Conservation (phyloP, 1,140 invertebrate genomes). For the Fopius arisanus region DNA sequence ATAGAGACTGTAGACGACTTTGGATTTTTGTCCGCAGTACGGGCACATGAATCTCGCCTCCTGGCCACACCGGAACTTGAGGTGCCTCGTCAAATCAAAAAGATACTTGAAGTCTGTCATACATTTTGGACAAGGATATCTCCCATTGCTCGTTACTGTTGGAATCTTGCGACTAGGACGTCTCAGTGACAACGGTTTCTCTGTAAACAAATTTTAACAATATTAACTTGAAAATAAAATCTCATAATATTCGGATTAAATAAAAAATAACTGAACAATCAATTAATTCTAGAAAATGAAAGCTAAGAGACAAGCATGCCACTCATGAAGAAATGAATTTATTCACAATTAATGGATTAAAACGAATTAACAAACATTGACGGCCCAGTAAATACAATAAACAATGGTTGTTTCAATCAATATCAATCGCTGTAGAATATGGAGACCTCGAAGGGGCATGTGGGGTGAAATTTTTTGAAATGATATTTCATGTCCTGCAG, state of each 20-base stretch:
- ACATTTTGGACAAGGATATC: slow-evolving; percentile 56
- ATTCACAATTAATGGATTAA: neutral
- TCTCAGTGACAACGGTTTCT: neutral
- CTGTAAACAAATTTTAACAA: neutral
- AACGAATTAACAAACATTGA: neutral
- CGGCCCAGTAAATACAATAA: neutral
- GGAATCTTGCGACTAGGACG: neutral
- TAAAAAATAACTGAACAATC: neutral
- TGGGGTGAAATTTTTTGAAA: slow-evolving; percentile 42
- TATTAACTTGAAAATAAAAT: neutral
- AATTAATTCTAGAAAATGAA: neutral
- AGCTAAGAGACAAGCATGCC: neutral
- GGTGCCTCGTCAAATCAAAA: slow-evolving; percentile 66
- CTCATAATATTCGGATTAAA: neutral
- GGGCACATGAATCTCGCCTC: slow-evolving; percentile 79
- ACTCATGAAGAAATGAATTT: neutral
- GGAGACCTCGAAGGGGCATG: slow-evolving; percentile 36
- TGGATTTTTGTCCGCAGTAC: slow-evolving; percentile 68
- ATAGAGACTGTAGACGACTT: slow-evolving; percentile 50
- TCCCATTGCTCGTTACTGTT: neutral
- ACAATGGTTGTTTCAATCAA: neutral
- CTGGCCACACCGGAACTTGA: slow-evolving; percentile 84
- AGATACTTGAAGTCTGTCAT: slow-evolving; percentile 58
- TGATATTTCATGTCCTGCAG: slow-evolving; percentile 50
- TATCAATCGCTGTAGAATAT: slow-evolving; percentile 27